phyloP scores from a whole-genome alignment of 2,888 invertebrate species.

The Dicyrtoma fusca region DNA sequence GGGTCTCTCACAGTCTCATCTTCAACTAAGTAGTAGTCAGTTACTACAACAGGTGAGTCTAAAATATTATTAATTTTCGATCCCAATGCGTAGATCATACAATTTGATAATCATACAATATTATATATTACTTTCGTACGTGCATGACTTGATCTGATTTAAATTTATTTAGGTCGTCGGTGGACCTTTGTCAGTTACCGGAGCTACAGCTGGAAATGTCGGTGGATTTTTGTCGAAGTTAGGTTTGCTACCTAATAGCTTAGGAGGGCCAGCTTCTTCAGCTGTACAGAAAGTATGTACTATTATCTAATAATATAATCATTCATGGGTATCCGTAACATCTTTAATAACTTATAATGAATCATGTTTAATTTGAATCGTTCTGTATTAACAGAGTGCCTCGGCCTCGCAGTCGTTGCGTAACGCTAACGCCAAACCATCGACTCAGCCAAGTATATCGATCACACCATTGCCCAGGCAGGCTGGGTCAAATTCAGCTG shows the following conservation, averaged over 20 bases:
- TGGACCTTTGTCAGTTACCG: slow-evolving; percentile 44
- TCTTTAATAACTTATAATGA: neutral
- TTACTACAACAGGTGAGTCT: slow-evolving; percentile 48
- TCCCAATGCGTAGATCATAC: too few species aligned
- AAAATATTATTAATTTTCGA: neutral
- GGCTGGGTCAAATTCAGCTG: slow-evolving; percentile 58
- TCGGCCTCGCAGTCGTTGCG: slow-evolving; percentile 33
- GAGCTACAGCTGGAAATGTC: slow-evolving; percentile 39
- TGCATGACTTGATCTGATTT: neutral
- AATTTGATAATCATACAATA: neutral
- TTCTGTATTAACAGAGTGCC: slow-evolving; percentile 26
- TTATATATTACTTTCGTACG: neutral
- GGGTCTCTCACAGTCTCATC: slow-evolving; percentile 28
- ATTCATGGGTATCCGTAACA: neutral
- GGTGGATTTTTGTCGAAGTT: slow-evolving; percentile 46
- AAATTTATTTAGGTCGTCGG: slow-evolving; percentile 36
- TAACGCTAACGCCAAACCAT: slow-evolving; percentile 23
- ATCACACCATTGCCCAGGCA: slow-evolving; percentile 84
- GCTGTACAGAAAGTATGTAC: slow-evolving; percentile 43
- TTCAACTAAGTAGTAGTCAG: slow-evolving; percentile 46
- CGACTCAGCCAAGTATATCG: slow-evolving; percentile 79
- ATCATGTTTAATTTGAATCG: neutral
- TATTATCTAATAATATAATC: neutral
- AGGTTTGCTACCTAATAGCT: slow-evolving; percentile 39
- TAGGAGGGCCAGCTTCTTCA: slow-evolving; percentile 34